Conservation (phyloP, 2,888 invertebrate genomes). For the Heteromyza rotundicornis region DNA sequence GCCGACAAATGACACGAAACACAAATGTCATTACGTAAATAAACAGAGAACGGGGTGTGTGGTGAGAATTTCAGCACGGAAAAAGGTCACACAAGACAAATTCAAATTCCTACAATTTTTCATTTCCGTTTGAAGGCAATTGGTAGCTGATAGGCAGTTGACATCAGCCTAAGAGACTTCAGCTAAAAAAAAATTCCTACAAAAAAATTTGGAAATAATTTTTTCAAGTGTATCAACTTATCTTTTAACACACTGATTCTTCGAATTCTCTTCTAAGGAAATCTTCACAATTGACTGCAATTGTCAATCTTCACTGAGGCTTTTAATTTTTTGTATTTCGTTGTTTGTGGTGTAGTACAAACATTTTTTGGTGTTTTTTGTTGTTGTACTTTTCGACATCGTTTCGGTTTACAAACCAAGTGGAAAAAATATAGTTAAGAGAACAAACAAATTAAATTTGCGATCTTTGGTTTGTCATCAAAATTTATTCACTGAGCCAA, state of each 20-base stretch:
- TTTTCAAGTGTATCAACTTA: not conserved
- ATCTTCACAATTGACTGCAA: slow-evolving; percentile 26
- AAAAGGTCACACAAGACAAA: slow-evolving; percentile 9
- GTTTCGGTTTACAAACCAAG: no score
- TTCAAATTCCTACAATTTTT: slow-evolving; percentile 18
- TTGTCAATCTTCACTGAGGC: slow-evolving; percentile 31
- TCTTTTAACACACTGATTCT: not conserved
- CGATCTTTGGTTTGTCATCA: no score
- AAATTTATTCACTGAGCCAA: no score
- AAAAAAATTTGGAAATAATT: not conserved
- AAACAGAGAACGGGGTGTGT: not conserved
- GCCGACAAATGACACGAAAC: slow-evolving; percentile 52
- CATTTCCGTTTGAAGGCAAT: slow-evolving; percentile 20
- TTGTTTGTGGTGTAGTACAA: no score
- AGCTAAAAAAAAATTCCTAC: no score
- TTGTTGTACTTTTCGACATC: no score
- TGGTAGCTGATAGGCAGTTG: no score
- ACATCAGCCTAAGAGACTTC: no score
- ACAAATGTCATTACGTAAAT: slow-evolving; percentile 46
- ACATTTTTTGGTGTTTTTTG: no score
- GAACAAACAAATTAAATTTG: no score
- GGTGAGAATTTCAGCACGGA: not conserved
- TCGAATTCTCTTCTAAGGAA: not conserved
- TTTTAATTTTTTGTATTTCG: no score
- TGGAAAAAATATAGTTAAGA: no score